These are phyloP conservation scores for Tachystola acroxantha DNA, from an alignment of 2,888 invertebrate genomes.

Conservation along the genomic window DNA sequence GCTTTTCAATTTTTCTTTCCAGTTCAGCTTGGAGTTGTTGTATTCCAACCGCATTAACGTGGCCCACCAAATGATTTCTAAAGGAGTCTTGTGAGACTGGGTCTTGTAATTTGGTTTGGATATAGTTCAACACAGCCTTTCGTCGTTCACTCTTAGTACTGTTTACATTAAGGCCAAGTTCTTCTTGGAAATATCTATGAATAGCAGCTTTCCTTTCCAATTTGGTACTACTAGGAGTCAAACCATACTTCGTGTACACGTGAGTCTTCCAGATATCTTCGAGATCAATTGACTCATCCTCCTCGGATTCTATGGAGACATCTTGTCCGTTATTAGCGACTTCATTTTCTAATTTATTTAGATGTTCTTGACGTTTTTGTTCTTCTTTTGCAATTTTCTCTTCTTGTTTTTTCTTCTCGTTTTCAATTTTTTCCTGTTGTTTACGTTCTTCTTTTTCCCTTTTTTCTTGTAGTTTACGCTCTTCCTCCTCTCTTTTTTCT, in stretches of 20 bases:
- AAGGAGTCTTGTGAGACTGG: slow-evolving; percentile 34
- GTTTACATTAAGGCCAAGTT: slow-evolving; percentile 46
- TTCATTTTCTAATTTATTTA: slow-evolving; percentile 13
- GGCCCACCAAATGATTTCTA: slow-evolving; percentile 41
- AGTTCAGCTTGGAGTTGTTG: slow-evolving; percentile 44
- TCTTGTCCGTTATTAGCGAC: slow-evolving; percentile 37
- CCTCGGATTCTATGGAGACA: slow-evolving; percentile 39
- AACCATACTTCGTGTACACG: slow-evolving; percentile 53
- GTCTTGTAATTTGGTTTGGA: slow-evolving; percentile 45
- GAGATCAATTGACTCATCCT: slow-evolving; percentile 45
- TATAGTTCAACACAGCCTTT: slow-evolving; percentile 48
- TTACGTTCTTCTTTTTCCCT: slow-evolving; percentile 31
- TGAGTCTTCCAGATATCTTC: slow-evolving; percentile 60
- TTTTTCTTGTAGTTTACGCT: slow-evolving; percentile 26
- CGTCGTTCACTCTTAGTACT: slow-evolving; percentile 57
- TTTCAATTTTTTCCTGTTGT: slow-evolving; percentile 36
- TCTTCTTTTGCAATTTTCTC: slow-evolving; percentile 33
- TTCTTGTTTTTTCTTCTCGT: slow-evolving; percentile 32
- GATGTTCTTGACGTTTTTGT: slow-evolving; percentile 28
- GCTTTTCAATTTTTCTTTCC: slow-evolving; percentile 49
- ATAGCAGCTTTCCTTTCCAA: slow-evolving; percentile 48
- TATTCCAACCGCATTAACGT: slow-evolving; percentile 46
- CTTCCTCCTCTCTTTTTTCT: slow-evolving; percentile 20
- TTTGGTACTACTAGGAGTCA: slow-evolving; percentile 40
- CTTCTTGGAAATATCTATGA: slow-evolving; percentile 48